Evolutionary conservation across 2,888 invertebrate genomes (phyloP), one percentile per base, ranked within the genome.

Genomic region (Protophormia terraenovae): DNA sequence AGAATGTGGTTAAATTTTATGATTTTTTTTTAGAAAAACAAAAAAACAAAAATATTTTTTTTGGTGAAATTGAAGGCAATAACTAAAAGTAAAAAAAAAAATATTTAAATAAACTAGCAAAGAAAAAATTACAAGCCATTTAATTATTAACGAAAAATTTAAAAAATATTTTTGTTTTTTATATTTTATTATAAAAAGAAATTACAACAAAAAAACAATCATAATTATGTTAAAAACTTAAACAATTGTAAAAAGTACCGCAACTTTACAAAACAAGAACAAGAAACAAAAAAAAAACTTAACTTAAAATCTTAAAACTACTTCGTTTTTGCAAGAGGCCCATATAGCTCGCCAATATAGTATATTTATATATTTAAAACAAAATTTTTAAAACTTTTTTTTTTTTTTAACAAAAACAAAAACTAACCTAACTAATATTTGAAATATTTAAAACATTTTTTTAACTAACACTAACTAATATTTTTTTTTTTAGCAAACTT

Each of bases 251-350:
- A 88, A 86, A 87, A 86, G 87, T 87, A 87, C 87, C 86, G 85
- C 87, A 87, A 86, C 83, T 87, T 73, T 64, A 79, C 85, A 86
- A 76, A 78, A 64, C 76, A 79, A 84, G 84, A 78, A n/a, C n/a
- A n/a, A 84, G 84, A 72, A 64, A 87, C 83, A 86, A 88, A 86
- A 86, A 89, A 88, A 90, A 87, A 89, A n/a, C n/a, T 86, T 86
- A 86, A 78, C 75, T 78, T 71, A 87, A 84, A 78, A 85, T 83
- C 87, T 87, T 87, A 87, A 87, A 88, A 83, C 90, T 90, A 92
- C 93, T 93, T 93, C 93, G 93, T 93, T 93, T 93, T 93, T 93
- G 93, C 93, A 93, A 93, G 93, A 93, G 93, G 93, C 93, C 93
- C 93, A 93, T 93, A 92, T 93, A 93, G 93, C 93, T 93, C 93